Conservation (phyloP, 2,888 invertebrate genomes). For the Tiliacea aurago region DNA sequence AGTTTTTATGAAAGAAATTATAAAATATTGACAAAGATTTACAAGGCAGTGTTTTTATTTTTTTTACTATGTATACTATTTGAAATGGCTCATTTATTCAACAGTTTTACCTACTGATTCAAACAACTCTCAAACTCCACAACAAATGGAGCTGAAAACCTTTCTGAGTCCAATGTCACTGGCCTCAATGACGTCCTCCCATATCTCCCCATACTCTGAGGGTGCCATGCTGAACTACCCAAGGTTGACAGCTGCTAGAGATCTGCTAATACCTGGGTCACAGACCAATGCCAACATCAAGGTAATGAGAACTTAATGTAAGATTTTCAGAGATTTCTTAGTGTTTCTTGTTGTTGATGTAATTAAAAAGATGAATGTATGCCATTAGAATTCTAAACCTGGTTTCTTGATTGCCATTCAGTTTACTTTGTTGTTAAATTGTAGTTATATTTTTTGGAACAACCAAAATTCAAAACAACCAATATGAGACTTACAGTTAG, state of each 20-base stretch:
- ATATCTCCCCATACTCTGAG: constrained; percentile 77
- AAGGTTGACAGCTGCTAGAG: constrained; percentile 82
- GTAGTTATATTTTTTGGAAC: neutral
- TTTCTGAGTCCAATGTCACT: constrained; percentile 83
- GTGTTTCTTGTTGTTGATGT: neutral
- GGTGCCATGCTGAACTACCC: constrained; percentile 76
- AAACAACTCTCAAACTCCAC: constrained; percentile 65
- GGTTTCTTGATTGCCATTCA: neutral
- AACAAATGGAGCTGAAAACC: constrained; percentile 73
- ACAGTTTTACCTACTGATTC: constrained; percentile 73
- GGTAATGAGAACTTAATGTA: constrained; percentile 65
- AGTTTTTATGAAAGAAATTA: neutral
- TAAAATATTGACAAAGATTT: neutral
- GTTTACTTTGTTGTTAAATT: constrained; percentile 5
- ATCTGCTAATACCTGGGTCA: constrained; percentile 81
- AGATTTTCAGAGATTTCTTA: neutral
- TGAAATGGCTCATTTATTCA: constrained; percentile 28
- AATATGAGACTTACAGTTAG: neutral
- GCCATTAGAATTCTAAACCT: neutral
- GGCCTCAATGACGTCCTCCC: constrained; percentile 79
- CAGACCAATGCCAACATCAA: constrained; percentile 68
- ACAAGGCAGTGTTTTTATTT: neutral
- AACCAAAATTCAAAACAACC: neutral
- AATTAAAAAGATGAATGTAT: neutral
- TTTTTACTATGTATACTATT: neutral